These are phyloP conservation scores for Passer montanus DNA, from an alignment of 2,113 vertebrate species.

Conservation along the genomic window DNA sequence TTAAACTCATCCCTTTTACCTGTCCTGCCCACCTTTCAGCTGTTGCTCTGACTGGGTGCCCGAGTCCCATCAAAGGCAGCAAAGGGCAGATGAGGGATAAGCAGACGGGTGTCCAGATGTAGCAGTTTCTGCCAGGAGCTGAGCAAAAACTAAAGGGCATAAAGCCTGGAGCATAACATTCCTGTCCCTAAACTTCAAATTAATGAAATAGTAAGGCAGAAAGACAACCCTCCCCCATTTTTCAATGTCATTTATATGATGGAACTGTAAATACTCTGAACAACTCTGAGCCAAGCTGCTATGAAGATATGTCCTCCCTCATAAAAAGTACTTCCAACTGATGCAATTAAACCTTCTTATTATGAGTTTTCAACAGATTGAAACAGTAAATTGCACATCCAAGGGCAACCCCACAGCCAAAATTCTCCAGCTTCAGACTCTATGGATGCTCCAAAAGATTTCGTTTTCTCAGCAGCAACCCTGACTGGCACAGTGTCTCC, in stretches of 20 bases:
- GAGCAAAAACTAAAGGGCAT: background rate
- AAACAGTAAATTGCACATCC: background rate
- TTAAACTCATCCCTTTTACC: accelerated
- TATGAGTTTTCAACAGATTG: background rate
- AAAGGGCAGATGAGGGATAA: background rate
- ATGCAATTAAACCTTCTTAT: background rate
- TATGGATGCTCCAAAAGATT: background rate
- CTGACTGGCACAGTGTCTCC: accelerated
- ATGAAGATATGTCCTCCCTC: background rate
- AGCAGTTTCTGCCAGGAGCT: background rate
- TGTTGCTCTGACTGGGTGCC: accelerated
- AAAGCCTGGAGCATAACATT: background rate
- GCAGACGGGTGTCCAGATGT: background rate
- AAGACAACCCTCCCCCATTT: background rate
- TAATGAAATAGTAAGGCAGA: background rate
- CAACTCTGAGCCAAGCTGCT: background rate
- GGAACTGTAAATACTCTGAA: background rate
- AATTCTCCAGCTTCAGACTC: background rate
- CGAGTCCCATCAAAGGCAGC: background rate
- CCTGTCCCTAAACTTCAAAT: background rate
- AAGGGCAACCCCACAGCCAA: background rate
- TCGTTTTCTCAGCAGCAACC: background rate
- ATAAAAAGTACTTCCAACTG: background rate
- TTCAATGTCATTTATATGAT: background rate
- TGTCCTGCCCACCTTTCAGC: background rate